phyloP scores from a whole-genome alignment of 2,113 vertebrate species.

The Leiothrix lutea region DNA sequence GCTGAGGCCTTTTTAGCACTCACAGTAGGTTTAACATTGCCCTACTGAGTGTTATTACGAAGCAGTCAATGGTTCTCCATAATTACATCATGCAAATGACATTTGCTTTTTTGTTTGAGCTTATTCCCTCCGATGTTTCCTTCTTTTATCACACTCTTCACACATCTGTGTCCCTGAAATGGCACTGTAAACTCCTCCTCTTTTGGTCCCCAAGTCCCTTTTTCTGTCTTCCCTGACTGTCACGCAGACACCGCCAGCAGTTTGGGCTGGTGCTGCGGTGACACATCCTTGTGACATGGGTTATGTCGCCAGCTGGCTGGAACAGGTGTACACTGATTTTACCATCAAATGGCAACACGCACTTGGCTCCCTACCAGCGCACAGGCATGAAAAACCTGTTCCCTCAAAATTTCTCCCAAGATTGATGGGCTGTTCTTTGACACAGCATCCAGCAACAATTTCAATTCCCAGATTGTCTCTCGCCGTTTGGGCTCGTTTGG shows the following conservation, averaged over 20 bases:
- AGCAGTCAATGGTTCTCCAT: constrained; percentile 77
- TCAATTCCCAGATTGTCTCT: constrained; percentile 64
- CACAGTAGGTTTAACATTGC: constrained; percentile 80
- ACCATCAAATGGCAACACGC: constrained; percentile 85
- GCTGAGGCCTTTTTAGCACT: constrained; percentile 80
- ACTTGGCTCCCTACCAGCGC: constrained; percentile 88
- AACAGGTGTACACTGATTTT: constrained; percentile 93
- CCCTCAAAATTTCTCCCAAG: constrained; percentile 73
- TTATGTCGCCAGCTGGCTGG: constrained; percentile 89
- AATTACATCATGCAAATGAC: constrained; percentile 91
- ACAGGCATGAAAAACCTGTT: constrained; percentile 85
- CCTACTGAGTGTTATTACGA: constrained; percentile 80
- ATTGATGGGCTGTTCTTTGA: constrained; percentile 81
- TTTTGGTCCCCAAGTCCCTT: constrained; percentile 75
- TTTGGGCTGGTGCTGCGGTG: constrained; percentile 65
- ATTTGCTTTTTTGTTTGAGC: constrained; percentile 87
- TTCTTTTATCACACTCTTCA: constrained; percentile 83
- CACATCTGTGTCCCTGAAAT: constrained; percentile 82
- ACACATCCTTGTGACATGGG: constrained; percentile 81
- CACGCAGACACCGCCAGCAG: constrained; percentile 70
- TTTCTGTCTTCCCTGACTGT: constrained; percentile 77
- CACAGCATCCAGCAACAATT: constrained; percentile 65
- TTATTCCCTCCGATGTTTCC: constrained; percentile 83
- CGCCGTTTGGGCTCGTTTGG: background rate
- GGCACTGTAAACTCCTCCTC: constrained; percentile 71